Conservation (phyloP, 2,113 vertebrate genomes). For the Calyptomena viridis region DNA sequence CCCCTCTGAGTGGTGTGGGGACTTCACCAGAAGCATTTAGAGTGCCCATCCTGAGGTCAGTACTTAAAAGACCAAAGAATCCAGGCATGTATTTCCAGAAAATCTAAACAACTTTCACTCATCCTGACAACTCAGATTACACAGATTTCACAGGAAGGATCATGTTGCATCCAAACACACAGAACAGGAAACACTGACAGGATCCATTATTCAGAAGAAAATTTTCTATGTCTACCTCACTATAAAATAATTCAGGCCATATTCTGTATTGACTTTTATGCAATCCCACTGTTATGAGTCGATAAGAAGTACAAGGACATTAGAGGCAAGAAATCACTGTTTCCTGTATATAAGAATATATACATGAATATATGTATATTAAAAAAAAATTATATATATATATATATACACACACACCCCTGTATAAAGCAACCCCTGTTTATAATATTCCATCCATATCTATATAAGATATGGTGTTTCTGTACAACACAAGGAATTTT, state of each 20-base stretch:
- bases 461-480: background rate
- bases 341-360: background rate
- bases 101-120: background rate
- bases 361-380: too few species aligned
- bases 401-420: too few species aligned
- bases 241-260: background rate
- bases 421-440: background rate
- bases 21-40: background rate
- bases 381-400: too few species aligned
- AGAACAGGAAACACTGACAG: background rate
- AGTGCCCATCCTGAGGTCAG: background rate
- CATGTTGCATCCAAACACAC: background rate
- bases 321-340: background rate
- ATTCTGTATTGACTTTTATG: background rate
- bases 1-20: background rate
- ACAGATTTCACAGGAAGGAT: background rate
- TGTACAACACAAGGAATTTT: background rate
- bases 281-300: background rate
- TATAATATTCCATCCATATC: background rate
- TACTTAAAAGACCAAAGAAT: background rate
- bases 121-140: background rate
- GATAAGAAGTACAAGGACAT: background rate
- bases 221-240: background rate
- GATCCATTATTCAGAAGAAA: background rate
- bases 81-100: background rate